Percentiles rank a stretch among this genome's conserved stretches.
phyloP scores from a whole-genome alignment of 1,140 invertebrate genomes.

The Drosophila truncata region DNA sequence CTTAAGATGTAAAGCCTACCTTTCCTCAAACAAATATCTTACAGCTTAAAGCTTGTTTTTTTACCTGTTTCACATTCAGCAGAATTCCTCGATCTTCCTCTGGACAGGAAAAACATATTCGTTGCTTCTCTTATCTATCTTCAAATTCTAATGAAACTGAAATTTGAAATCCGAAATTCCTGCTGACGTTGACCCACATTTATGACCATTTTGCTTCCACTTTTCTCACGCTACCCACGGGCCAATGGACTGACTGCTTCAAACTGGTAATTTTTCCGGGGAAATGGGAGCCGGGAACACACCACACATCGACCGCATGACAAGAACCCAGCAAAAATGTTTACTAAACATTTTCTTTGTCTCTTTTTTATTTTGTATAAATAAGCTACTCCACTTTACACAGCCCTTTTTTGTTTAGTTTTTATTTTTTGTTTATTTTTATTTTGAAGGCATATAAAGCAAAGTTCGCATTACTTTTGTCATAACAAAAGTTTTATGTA shows the following conservation, averaged over 20 bases:
- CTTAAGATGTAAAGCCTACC: background rate
- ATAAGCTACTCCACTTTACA: conserved; percentile 8
- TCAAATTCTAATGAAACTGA: conserved; percentile 27
- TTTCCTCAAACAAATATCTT: background rate
- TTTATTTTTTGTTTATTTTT: conserved; percentile 5
- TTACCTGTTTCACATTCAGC: conserved; percentile 10
- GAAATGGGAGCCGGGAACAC: conserved; percentile 8
- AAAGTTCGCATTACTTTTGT: conserved; percentile 35
- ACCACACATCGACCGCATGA: conserved; percentile 35
- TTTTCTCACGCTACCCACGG: conserved; percentile 44
- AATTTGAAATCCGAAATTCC: conserved; percentile 24
- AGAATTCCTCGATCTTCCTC: conserved; percentile 3
- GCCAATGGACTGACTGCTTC: conserved; percentile 28
- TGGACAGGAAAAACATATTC: background rate
- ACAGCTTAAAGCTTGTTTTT: background rate
- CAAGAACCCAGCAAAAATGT: conserved; percentile 29
- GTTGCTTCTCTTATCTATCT: conserved; percentile 15
- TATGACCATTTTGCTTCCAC: conserved; percentile 3
- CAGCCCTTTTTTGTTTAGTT: conserved; percentile 5
- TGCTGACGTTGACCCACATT: conserved; percentile 29
- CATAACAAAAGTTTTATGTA: conserved; percentile 52
- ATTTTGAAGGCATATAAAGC: conserved; percentile 13
- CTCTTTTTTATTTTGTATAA: background rate
- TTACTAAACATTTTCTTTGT: conserved; percentile 26
- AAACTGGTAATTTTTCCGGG: conserved; percentile 26